Evolutionary conservation across 2,888 invertebrate species (phyloP), one percentile per base, ranked within the genome.

Genomic region (Imbricaverruca yamaguchii): DNA sequence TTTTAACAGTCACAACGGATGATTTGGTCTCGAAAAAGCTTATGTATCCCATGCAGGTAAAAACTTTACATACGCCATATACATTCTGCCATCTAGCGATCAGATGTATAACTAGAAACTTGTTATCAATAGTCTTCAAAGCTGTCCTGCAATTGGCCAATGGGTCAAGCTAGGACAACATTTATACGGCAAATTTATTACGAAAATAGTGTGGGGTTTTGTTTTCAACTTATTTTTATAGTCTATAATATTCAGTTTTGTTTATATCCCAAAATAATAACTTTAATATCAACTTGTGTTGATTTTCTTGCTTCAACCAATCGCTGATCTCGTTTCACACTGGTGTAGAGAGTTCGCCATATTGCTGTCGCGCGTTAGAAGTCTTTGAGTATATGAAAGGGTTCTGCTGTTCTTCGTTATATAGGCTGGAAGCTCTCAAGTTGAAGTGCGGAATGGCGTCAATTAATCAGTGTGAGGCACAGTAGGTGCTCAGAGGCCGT

Each of bases 401-500:
- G 13, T 39, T 55, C 18, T 11, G 12, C 9, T 15, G 13, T 74
- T 21, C 23, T 11, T 7, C 21, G 12, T 23, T 53, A 74, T 74
- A 15, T 74, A 0, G 74, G 9, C 21, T 21, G 55, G 3, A 53
- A 21, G 74, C 6, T 8, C 53, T 21, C 74, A 74, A 15, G 55
- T 8, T 74, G 21, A 55, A 74, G 74, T 74, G 74, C 74, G 21
- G 23, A 74, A 74, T 74, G 74, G 74, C 74, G 74, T 23, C 74
- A 4, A 74, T 74, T n/a, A 74, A 74, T 74, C 74, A 55, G 21
- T 74, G 53, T 55, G 21, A 18, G 74, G 53, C 21, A 55, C 21
- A 55, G 21, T 55, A 21, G 13, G 55, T 13, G 18, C 2, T 21
- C 6, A 21, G 74, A 55, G 2, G 9, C 11, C 55, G 55, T 74